A percentile compares a stretch with the other conserved stretches of the same genome.
Conservation (phyloP, 1,140 invertebrate genomes). For the Ceratina australensis region DNA sequence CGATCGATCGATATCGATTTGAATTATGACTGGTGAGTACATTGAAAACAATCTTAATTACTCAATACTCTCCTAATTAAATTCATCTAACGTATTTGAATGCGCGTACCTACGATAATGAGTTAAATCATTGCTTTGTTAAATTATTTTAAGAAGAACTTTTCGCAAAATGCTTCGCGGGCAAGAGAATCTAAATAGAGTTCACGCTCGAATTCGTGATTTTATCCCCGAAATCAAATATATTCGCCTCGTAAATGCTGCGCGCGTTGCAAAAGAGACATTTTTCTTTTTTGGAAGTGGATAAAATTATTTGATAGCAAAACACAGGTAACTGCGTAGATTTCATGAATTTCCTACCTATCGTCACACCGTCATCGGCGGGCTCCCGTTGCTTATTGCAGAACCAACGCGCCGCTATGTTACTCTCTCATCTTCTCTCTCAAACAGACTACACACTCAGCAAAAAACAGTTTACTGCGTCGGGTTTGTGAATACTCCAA, state of each 20-base stretch:
- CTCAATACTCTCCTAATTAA: too few species aligned
- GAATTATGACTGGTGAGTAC: too few species aligned
- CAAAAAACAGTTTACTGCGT: conserved; percentile 8
- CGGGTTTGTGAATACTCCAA: conserved; percentile 10
- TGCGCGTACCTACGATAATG: conserved; percentile 28
- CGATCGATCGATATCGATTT: too few species aligned
- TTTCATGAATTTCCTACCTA: conserved; percentile 13
- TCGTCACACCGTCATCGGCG: neutral
- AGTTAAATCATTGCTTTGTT: conserved; percentile 11
- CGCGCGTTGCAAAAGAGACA: conserved; percentile 17
- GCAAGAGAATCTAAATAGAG: neutral
- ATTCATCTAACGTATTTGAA: neutral
- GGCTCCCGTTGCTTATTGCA: neutral
- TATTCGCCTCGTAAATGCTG: conserved; percentile 37
- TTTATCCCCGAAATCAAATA: conserved; percentile 3
- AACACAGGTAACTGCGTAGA: conserved; percentile 50
- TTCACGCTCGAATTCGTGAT: neutral
- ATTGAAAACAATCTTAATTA: too few species aligned
- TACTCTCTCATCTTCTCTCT: neutral
- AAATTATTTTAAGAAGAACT: conserved; percentile 1
- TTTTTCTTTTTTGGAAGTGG: conserved; percentile 27
- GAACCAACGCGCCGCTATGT: neutral
- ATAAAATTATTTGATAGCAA: conserved; percentile 42
- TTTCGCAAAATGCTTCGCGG: conserved; percentile 25
- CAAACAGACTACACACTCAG: neutral